Base-by-base conservation (phyloP, 2,797 vertebrate species). In the Onychomys leucogaster region DNA sequence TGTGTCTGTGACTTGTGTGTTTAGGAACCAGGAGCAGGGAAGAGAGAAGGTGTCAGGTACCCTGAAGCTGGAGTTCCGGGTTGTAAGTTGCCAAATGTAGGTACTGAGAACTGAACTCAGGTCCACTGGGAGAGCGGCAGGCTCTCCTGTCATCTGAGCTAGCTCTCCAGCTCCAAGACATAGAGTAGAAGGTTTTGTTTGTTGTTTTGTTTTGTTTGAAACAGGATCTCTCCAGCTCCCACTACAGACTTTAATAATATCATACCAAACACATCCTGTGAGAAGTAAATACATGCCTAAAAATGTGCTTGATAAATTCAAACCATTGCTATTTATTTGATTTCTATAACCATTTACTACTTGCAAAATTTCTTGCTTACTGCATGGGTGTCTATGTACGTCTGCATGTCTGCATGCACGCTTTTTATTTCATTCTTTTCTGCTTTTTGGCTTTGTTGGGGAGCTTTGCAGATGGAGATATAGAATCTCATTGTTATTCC, bases 321-420 rank as follows among this genome's bases (percentile, higher is more conserved):
- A 34, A 81, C 21, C 46, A 46, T 37, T 73, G 65, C 55, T 65
- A 75, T 41, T 34, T 73, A 76, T 27, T 82, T 94, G 59, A 67
- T 87, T 82, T 83, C 63, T 78, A 27, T 49, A 59, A 46, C n/a
- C 52, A 43, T 71, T 71, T 46, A 25, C 81, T 43, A 63, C 43
- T 71, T 78, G 52, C 55, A 93, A 89, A 94, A 55, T n/a, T 91
- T 94, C 77, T 49, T 85, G 17, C 23, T 6, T 59, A 21, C n/a
- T 27, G 55, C 14, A 5, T 59, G n/a, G 17, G 25, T 10, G 7
- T 52, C 49, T 52, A 52, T 41, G 29, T 76, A 4, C 27, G 6
- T 59, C 17, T 55, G 52, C 52, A 55, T 55, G 14, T 55, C 32
- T 11, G 1, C 23, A 2, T 37, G 55, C 2, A 81, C 41, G 4